Base-by-base conservation (phyloP, 1,140 invertebrate genomes). In the Homarus americanus region DNA sequence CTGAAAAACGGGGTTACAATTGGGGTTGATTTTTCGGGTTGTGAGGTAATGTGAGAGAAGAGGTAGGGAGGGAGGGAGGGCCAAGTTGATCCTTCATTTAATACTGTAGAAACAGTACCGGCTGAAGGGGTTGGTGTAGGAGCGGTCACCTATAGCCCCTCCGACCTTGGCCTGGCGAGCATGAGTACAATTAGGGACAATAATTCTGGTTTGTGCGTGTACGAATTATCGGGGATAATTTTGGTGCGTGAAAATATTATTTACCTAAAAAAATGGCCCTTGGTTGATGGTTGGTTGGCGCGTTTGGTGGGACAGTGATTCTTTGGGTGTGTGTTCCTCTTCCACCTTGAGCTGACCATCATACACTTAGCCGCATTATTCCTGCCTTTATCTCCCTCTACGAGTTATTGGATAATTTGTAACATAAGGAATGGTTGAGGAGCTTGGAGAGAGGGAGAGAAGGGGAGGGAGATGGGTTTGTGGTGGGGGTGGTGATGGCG, bases 361-460 rank as follows among this genome's bases (percentile, higher is more conserved):
- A 4, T 58, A 20, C 53, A 58, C 15, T 49, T 49, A 49, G 44
- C 44, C 44, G 7, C 9, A 20, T 20, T 3, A 58, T 58, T 20
- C 53, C 3, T 20, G 20, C 24, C 24, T n/a, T n/a, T n/a, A n/a
- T 58, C 17, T 15, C 4, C 53, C 0, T 58, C 0, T 20, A 58
- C 17, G 53, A 20, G 24, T 58, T 20, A 24, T 58, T 58, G 53
- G 24, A 58, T 58, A 58, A 58, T 58, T 58, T 15, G 24, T 4
- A 24, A 58, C 53, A 20, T 20, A 4, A 58, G 53, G 24, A 15
- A 20, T 20, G 53, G 20, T 20, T 58, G 53, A 4, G 53, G 15
- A 24, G 53, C 24, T 15, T 58, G 53, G 82, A 66, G 78, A 32
- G 78, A 80, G 78, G 58, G 80, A 38, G 80, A 82, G 80, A 82